phyloP scores from a whole-genome alignment of 2,888 invertebrate species.

The Aspidiotus rigidus region DNA sequence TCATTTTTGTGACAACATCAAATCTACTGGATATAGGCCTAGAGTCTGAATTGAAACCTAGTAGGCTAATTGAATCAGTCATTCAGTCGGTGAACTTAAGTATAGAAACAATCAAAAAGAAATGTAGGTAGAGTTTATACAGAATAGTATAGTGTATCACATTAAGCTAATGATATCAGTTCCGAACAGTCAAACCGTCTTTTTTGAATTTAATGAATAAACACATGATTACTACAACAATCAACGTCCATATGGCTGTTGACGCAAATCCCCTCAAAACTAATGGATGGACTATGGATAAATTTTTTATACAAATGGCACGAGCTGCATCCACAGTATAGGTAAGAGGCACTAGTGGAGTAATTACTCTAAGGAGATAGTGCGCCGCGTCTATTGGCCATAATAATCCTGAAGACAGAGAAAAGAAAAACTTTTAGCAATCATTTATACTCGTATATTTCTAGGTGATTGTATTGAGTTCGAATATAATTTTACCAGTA shows the following conservation, averaged over 20 bases:
- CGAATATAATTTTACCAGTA: neutral
- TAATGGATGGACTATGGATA: constrained; percentile 16
- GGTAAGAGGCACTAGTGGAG: constrained; percentile 15
- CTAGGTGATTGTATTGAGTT: no score
- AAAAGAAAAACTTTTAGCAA: neutral
- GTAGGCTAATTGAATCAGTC: no score
- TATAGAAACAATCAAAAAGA: no score
- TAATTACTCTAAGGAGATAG: neutral
- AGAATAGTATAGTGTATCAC: no score
- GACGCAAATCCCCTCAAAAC: constrained; percentile 24
- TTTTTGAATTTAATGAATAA: neutral
- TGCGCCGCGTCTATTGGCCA: constrained; percentile 23
- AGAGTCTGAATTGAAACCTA: no score
- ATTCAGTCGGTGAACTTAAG: no score
- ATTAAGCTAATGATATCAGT: neutral
- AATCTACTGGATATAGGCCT: no score
- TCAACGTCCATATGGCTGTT: neutral
- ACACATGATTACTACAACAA: neutral
- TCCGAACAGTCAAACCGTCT: neutral
- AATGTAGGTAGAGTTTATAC: no score
- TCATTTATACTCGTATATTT: neutral
- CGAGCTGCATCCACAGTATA: constrained; percentile 11
- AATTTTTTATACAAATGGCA: constrained; percentile 1
- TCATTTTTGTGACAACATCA: no score
- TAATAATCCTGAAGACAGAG: constrained; percentile 15